Base-by-base conservation (phyloP, 2,888 invertebrate species). In the Coleophora flavipennella region DNA sequence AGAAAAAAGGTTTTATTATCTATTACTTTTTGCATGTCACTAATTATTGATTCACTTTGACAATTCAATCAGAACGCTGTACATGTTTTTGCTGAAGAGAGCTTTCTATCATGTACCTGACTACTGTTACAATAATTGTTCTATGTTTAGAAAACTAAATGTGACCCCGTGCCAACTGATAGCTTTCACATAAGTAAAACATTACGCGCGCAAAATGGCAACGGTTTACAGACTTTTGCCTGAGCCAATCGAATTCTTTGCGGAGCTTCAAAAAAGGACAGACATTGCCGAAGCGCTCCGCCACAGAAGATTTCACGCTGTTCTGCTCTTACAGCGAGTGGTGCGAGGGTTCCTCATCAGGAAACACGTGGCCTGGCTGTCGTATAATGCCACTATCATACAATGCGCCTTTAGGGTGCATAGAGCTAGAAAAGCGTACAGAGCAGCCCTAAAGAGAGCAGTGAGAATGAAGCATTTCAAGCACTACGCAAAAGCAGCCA, bases 401-500 rank as follows among this genome's bases (percentile, higher is more conserved):
- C 84, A 84, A 46, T 74, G 76, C 34, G 79, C 79, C 1, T 80
- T 70, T 42, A 71, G 80, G 52, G 37, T 61, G 8, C 68, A 79
- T 31, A 44, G 42, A 45, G 79, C 80, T 8, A 58, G 71, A 8
- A 72, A 70, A 51, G 59, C 56, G 6, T 72, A 67, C 31, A 59
- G 73, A 41, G 57, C 50, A 1, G 77, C 73, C 7, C 51, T 83
- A 36, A 67, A 68, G 44, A 53, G 62, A 48, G 79, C 76, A 4
- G 79, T 83, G 2, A 53, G 59, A 29, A 58, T 61, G 36, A 80
- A 75, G 51, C 79, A 81, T 44, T 59, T 49, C 0, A 69, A 42
- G 38, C 60, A 76, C 57, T 83, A 83, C 32, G 67, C 60, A 38
- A 55, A 46, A 33, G 73, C 77, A 26, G 71, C 81, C 7, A 68